Conservation (phyloP, 2,888 invertebrate genomes). For the Cotesia congregata region DNA sequence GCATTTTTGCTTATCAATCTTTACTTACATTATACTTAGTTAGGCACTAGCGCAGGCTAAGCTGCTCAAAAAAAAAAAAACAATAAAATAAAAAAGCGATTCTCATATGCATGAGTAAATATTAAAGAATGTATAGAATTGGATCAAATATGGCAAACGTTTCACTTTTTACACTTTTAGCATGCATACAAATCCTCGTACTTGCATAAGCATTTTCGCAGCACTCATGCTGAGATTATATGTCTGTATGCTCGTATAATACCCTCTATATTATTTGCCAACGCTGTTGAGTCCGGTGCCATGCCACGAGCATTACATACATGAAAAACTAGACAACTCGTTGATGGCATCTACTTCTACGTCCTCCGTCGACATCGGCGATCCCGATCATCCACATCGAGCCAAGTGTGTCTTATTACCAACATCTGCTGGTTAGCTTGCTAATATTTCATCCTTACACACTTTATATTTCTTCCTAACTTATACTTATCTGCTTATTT, state of each 20-base stretch:
- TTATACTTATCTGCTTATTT: too few species aligned
- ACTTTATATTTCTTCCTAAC: too few species aligned
- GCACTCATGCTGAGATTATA: background rate
- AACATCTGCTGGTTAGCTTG: constrained; percentile 18
- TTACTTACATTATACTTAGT: too few species aligned
- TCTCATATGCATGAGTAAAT: background rate
- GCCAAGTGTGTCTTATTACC: constrained; percentile 25
- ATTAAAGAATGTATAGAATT: background rate
- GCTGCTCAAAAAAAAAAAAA: too few species aligned
- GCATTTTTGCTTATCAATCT: too few species aligned
- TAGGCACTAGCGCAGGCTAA: too few species aligned
- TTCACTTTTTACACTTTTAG: background rate
- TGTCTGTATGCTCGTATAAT: constrained; percentile 11
- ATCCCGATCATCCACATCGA: background rate
- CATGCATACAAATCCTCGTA: constrained; percentile 1
- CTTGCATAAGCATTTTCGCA: constrained; percentile 34
- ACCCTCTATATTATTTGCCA: constrained; percentile 25
- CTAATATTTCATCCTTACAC: constrained; percentile 5
- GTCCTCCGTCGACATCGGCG: background rate
- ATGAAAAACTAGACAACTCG: constrained; percentile 26
- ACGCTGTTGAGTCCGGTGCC: constrained; percentile 13
- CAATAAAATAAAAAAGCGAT: background rate
- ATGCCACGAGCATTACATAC: too few species aligned
- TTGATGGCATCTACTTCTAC: constrained; percentile 2
- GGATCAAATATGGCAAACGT: background rate